phyloP scores from a whole-genome alignment of 2,797 vertebrate genomes.

The Chelmon rostratus region DNA sequence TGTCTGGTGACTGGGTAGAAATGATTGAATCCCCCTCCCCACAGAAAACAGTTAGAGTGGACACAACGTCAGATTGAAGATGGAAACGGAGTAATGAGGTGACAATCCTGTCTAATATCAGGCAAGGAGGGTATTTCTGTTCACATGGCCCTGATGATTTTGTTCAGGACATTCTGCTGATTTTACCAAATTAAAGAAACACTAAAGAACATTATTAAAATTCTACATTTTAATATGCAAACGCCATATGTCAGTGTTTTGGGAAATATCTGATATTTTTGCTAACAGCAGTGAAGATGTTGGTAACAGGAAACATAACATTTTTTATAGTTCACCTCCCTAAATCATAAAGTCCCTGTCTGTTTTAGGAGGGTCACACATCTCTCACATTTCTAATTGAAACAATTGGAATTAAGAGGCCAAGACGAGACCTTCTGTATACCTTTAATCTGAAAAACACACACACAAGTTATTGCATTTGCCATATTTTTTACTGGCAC shows the following conservation, averaged over 20 bases:
- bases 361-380: conserved; percentile 16
- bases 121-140: background rate
- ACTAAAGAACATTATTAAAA: conserved; percentile 7
- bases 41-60: background rate
- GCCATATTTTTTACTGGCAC: conserved; percentile 45
- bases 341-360: conserved; percentile 2
- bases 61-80: too few relatives aligned
- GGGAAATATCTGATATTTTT: conserved; percentile 47
- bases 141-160: background rate
- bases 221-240: conserved; percentile 38
- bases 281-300: conserved; percentile 20
- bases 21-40: too few relatives aligned
- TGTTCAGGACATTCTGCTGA: background rate
- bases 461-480: conserved; percentile 19
- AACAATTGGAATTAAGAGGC: conserved; percentile 4
- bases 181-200: background rate
- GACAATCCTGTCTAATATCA: too few relatives aligned
- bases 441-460: background rate
- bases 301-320: conserved; percentile 1
- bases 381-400: conserved; percentile 13
- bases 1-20: too few relatives aligned
- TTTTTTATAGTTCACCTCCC: conserved; percentile 17
- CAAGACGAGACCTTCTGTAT: conserved; percentile 3
- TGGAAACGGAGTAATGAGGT: too few relatives aligned
- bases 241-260: conserved; percentile 30